Percentiles rank a stretch among this genome's conserved stretches.
phyloP scores from a whole-genome alignment of 92 coral and sea anemone species.

The Virgularia gustaviana region DNA sequence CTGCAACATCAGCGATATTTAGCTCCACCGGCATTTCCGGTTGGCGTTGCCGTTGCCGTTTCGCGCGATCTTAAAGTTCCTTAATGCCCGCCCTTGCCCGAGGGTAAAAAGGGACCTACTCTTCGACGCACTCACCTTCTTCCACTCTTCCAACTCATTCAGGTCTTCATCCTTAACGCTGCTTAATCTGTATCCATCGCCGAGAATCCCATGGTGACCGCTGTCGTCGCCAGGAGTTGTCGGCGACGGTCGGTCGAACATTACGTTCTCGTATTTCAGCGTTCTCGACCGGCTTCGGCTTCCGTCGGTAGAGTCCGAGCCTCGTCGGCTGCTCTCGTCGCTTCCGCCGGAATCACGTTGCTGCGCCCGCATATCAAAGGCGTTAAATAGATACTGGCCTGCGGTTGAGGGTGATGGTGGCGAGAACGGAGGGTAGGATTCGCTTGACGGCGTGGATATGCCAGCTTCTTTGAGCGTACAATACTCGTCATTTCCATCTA shows the following conservation, averaged over 20 bases:
- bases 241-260: slow-evolving; percentile 67
- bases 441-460: not conserved
- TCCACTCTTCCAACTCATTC: slow-evolving; percentile 94
- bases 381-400: slow-evolving; percentile 61
- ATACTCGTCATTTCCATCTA: slow-evolving; percentile 2
- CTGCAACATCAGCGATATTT: too few relatives aligned
- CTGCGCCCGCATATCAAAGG: slow-evolving; percentile 3
- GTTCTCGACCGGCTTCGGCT: slow-evolving; percentile 43
- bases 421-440: slow-evolving; percentile 67
- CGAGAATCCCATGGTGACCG: slow-evolving; percentile 16
- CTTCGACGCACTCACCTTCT: slow-evolving; percentile 56
- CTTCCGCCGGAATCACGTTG: slow-evolving; percentile 26
- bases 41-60: too few relatives aligned
- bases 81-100: not conserved
- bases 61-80: too few relatives aligned
- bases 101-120: too few relatives aligned
- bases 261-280: slow-evolving; percentile 85
- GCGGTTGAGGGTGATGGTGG: slow-evolving; percentile 92
- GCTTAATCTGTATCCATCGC: slow-evolving; percentile 58
- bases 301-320: slow-evolving; percentile 22
- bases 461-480: slow-evolving; percentile 36
- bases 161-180: slow-evolving; percentile 60
- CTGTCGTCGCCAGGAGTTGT: slow-evolving; percentile 27
- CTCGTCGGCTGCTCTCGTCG: slow-evolving; percentile 44
- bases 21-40: too few relatives aligned